phyloP scores from a whole-genome alignment of 2,797 vertebrate species.

The Macropus fuliginosus region DNA sequence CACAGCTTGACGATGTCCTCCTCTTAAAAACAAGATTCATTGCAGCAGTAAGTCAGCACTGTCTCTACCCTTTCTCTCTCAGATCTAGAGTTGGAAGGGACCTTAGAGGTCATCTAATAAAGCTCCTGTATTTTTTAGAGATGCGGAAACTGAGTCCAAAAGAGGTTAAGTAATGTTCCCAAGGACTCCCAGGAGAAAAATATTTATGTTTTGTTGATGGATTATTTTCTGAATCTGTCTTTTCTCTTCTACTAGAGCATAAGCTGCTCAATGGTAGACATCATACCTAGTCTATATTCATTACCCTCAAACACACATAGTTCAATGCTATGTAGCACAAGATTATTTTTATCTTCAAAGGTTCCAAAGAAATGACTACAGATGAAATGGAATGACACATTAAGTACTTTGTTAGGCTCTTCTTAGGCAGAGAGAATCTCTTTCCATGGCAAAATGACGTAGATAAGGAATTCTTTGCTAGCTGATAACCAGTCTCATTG shows the following conservation, averaged over 20 bases:
- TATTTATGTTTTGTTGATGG: background rate
- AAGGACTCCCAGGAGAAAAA: background rate
- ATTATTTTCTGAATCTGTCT: background rate
- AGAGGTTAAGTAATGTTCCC: background rate
- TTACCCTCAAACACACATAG: background rate
- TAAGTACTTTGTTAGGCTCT: background rate
- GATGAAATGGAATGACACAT: background rate
- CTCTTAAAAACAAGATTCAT: background rate
- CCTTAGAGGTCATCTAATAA: background rate
- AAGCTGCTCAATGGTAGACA: background rate
- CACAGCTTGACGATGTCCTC: background rate
- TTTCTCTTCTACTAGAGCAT: background rate
- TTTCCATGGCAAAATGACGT: background rate
- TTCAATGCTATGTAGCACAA: background rate
- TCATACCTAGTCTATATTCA: conserved; percentile 9
- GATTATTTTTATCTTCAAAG: background rate
- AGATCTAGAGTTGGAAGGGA: background rate
- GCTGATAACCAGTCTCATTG: conserved; percentile 4
- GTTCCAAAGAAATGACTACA: background rate
- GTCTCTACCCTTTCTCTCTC: background rate
- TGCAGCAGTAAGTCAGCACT: background rate
- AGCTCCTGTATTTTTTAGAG: background rate
- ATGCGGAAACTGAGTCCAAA: background rate
- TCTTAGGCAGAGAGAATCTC: background rate
- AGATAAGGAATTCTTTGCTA: conserved; percentile 1